Percentiles rank a stretch among this genome's conserved stretches.
Evolutionary conservation across 2,797 vertebrate species (phyloP).

Genomic region (Netta rufina): DNA sequence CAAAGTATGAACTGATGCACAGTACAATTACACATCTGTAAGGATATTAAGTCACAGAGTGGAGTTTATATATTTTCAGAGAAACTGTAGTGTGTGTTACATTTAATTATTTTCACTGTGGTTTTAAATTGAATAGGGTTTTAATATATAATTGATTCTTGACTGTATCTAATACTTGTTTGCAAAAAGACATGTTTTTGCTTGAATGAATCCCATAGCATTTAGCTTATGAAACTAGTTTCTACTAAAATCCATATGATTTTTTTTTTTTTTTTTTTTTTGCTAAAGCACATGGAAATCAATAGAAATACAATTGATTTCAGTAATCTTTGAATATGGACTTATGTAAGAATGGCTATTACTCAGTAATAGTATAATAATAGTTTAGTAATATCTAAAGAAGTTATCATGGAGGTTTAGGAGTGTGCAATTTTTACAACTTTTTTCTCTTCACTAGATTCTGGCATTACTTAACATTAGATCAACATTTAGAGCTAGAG

Average conservation of each 20-base stretch:
- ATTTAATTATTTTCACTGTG: background rate
- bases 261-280: background rate
- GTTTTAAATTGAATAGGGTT: constrained; percentile 1
- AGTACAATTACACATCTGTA: background rate
- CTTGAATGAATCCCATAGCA: background rate
- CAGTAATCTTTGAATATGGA: background rate
- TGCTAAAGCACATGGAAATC: background rate
- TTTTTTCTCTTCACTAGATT: background rate
- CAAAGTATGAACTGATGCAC: background rate
- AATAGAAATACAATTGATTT: background rate
- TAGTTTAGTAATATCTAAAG: background rate
- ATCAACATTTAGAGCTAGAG: accelerated
- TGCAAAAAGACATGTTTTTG: background rate
- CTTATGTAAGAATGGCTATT: background rate
- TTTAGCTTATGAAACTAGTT: background rate
- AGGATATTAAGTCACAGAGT: background rate
- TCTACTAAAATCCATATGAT: background rate
- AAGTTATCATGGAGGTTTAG: background rate
- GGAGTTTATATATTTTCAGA: background rate
- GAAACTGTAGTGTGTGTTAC: background rate
- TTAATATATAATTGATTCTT: constrained; percentile 7
- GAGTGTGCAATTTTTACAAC: background rate
- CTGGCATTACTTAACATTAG: background rate
- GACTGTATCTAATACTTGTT: background rate
- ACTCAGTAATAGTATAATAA: background rate